Evolutionary conservation across 1,140 invertebrate species (phyloP).

Genomic region (Drosophila erecta): DNA sequence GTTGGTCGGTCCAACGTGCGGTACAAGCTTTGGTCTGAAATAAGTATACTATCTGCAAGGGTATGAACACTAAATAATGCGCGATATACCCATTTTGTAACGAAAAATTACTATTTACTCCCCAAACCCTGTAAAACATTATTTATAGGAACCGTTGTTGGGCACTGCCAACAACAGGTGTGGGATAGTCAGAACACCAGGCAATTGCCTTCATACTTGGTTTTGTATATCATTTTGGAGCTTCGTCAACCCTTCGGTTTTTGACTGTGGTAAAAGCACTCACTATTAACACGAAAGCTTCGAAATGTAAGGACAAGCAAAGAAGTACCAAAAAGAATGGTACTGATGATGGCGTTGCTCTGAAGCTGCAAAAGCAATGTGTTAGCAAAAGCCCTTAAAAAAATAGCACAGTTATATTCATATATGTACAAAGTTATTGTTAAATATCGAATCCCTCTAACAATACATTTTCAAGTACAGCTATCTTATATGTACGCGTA

Average conservation of each 20-base stretch:
- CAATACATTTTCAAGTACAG: neutral
- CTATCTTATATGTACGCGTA: neutral
- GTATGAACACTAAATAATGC: too few species aligned
- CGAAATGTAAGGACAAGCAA: conserved; percentile 46
- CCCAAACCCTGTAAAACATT: too few species aligned
- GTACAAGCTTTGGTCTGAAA: too few species aligned
- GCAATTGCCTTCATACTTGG: too few species aligned
- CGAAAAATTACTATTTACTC: too few species aligned
- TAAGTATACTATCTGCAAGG: too few species aligned
- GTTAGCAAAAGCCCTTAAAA: conserved; percentile 23
- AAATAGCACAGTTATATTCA: neutral
- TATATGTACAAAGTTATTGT: neutral
- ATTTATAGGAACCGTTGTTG: neutral
- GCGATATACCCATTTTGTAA: too few species aligned
- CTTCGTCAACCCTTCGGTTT: too few species aligned
- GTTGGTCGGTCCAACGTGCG: too few species aligned
- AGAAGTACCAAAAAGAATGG: conserved; percentile 74
- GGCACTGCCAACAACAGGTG: too few species aligned
- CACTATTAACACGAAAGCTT: conserved; percentile 47
- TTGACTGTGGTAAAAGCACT: neutral
- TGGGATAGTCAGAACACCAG: too few species aligned
- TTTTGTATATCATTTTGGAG: neutral
- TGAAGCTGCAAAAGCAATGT: conserved; percentile 21
- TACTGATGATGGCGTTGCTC: conserved; percentile 53
- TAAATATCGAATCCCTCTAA: neutral